These are phyloP conservation scores for Gallinago jamesoni DNA, from an alignment of 2,113 vertebrate genomes.

Conservation along the genomic window DNA sequence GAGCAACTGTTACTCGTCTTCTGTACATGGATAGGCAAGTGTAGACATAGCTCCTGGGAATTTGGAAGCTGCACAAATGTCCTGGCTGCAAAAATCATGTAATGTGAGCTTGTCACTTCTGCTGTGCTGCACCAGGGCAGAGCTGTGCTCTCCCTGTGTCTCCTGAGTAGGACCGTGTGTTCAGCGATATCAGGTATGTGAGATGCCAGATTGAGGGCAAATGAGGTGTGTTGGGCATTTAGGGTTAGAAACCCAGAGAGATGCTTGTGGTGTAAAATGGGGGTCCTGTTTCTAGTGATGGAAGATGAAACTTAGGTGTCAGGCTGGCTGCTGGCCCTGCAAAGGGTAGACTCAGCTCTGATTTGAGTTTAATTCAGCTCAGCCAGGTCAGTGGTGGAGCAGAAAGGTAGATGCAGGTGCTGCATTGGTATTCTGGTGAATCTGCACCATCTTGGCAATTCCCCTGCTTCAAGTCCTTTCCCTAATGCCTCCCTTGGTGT, in stretches of 20 bases:
- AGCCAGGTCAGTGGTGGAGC: background rate
- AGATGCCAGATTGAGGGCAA: too few relatives aligned
- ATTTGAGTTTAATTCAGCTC: background rate
- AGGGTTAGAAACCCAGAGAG: accelerated
- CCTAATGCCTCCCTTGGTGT: background rate
- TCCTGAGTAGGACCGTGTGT: too few relatives aligned
- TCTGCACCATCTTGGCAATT: background rate
- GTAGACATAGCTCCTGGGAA: background rate
- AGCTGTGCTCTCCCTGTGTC: background rate
- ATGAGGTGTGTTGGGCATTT: background rate
- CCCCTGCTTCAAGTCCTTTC: background rate
- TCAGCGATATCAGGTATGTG: too few relatives aligned
- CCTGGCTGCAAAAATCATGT: accelerated
- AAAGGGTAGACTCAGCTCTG: background rate
- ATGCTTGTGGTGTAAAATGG: background rate
- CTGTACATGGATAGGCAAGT: accelerated
- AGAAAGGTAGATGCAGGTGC: background rate
- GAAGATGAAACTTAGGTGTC: background rate
- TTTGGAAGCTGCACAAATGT: accelerated
- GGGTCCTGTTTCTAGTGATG: background rate
- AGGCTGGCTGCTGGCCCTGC: background rate
- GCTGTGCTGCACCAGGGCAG: background rate
- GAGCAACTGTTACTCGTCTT: background rate
- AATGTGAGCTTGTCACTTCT: accelerated
- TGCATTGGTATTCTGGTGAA: background rate